phyloP scores from a whole-genome alignment of 1,140 invertebrate species.

The Grapholita molesta region DNA sequence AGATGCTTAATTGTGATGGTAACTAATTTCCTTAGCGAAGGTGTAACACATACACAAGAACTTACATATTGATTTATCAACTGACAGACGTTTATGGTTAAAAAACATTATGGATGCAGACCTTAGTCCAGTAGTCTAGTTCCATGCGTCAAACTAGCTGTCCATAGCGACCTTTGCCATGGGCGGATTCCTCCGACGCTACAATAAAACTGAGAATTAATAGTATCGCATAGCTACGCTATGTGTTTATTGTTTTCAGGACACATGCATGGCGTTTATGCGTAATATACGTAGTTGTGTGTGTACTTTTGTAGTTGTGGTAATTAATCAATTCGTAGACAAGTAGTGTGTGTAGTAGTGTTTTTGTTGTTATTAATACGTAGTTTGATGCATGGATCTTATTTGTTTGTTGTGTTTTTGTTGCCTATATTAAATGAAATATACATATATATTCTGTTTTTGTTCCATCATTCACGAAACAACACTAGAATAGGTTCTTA shows the following conservation, averaged over 20 bases:
- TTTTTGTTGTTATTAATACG: background rate
- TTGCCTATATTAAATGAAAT: background rate
- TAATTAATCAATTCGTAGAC: background rate
- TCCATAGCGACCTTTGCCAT: slow-evolving; percentile 4
- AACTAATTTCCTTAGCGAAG: no score
- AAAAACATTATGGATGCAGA: background rate
- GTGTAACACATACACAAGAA: background rate
- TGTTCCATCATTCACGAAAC: no score
- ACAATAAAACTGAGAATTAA: slow-evolving; percentile 3
- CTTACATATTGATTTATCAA: no score
- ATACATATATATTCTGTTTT: no score
- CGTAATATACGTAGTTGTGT: background rate
- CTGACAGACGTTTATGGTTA: background rate
- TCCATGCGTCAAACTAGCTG: slow-evolving; percentile 12
- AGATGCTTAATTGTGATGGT: no score
- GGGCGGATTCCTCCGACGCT: slow-evolving; percentile 12
- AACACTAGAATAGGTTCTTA: no score
- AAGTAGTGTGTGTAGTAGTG: background rate
- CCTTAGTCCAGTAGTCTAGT: background rate
- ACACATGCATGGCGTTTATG: slow-evolving; percentile 2
- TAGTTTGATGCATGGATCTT: slow-evolving; percentile 1
- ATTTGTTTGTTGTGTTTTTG: background rate
- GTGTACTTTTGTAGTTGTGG: background rate
- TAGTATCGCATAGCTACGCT: background rate
- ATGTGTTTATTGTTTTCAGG: slow-evolving; percentile 15